Base-by-base conservation (phyloP, 2,797 vertebrate species). In the Sebastes diaconus region DNA sequence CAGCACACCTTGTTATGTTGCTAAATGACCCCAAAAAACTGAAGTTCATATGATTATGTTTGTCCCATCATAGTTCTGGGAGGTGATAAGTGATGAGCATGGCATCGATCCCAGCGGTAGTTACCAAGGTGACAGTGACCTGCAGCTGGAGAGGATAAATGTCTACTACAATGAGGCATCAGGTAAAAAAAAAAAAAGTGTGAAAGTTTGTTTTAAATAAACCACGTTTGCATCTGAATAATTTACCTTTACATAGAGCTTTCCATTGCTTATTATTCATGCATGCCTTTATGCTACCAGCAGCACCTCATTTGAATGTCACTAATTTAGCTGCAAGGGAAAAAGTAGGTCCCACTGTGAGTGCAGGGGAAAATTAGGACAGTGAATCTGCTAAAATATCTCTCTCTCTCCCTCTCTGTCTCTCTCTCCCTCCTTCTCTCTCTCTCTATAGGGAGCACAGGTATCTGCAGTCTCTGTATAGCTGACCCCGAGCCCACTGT, bases 121-220 rank as follows among this genome's bases (percentile, higher is more conserved):
- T 92, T 99, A 98, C 93, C 96, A 98, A 6, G 98, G 98, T 75
- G 97, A 99, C 95, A 98, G 97, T 1, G 97, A 98, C 64, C 93
- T 99, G 93, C 98, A 99, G 92, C 95, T 99, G 92, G 98, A 99
- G 93, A 97, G 98, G 91, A 98, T 99, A 93, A 98, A 97, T 0
- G 97, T 99, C 52, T 99, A 99, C 94, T 98, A 98, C 93, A 99
- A 98, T 84, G 98, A 99, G 91, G 98, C 98, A 30, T 95, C 96
- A 68, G 98, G 98, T 99, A 95, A 92, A 87, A 42, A 57, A 18
- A 9, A 24, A 27, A 29, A 2, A 30, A 16, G 13, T 46, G 3
- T 46, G 4, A 32, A 20, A 39, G 11, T 36, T 65, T 68, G 54
- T 52, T 71, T 70, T 4, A 8, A 75, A 76, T 9, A 12, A 59